A percentile compares a stretch with the other conserved stretches of the same genome.
Conservation (phyloP, 1,140 invertebrate genomes). For the Nautilus pompilius region DNA sequence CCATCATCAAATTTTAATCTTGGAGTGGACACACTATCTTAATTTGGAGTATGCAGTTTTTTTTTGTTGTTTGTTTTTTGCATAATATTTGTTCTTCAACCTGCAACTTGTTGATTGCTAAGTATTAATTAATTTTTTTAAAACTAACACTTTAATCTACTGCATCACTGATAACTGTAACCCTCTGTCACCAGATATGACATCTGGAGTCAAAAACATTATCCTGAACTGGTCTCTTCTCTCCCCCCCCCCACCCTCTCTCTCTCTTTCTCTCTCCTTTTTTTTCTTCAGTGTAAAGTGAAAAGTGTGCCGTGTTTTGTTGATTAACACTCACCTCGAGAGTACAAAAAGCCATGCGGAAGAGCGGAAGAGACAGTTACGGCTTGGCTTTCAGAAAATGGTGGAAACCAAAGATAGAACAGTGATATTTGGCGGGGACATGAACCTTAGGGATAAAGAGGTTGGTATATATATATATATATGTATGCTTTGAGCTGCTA, state of each 20-base stretch:
- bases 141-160: too few relatives aligned
- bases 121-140: too few relatives aligned
- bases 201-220: too few relatives aligned
- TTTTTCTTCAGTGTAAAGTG: slow-evolving; percentile 53
- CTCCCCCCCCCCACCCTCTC: too few relatives aligned
- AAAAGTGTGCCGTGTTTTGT: slow-evolving; percentile 53
- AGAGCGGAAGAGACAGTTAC: slow-evolving; percentile 58
- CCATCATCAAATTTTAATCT: too few relatives aligned
- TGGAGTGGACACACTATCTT: too few relatives aligned
- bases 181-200: too few relatives aligned
- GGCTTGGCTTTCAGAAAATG: slow-evolving; percentile 52
- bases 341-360: slow-evolving; percentile 58
- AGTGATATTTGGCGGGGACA: slow-evolving; percentile 63
- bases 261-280: background rate
- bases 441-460: slow-evolving; percentile 65
- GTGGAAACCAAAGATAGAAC: slow-evolving; percentile 43
- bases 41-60: too few relatives aligned
- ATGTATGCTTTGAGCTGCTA: background rate
- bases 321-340: slow-evolving; percentile 65
- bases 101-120: too few relatives aligned
- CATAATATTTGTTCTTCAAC: too few relatives aligned
- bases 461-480: slow-evolving; percentile 33
- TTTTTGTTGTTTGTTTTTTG: too few relatives aligned
- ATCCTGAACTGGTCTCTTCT: background rate
- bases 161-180: too few relatives aligned